phyloP scores from a whole-genome alignment of 2,888 invertebrate species.

The Hecatera dysodea region DNA sequence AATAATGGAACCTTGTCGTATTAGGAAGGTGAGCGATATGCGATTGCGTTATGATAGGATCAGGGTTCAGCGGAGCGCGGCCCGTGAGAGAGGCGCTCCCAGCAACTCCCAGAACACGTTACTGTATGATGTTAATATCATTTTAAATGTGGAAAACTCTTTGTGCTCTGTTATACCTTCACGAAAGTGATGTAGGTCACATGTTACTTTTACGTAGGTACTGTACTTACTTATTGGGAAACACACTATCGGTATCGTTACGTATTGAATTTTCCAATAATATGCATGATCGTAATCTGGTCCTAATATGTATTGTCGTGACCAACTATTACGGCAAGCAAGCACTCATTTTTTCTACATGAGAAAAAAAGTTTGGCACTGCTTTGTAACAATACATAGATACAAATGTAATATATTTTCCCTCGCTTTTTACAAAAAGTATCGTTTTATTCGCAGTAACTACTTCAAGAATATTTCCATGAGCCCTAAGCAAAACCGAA shows the following conservation, averaged over 20 bases:
- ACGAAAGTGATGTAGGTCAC: neutral
- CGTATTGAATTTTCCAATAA: neutral
- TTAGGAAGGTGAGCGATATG: constrained; percentile 76
- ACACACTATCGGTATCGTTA: no score
- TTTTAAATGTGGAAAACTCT: constrained; percentile 80
- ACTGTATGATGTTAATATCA: constrained; percentile 84
- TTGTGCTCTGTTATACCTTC: constrained; percentile 59
- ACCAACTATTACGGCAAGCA: neutral
- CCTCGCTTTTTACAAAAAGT: no score
- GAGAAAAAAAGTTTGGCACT: neutral
- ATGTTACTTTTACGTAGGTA: neutral
- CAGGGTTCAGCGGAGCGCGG: constrained; percentile 86
- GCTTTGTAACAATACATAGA: no score
- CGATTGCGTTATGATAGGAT: constrained; percentile 91
- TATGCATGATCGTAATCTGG: no score
- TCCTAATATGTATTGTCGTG: neutral
- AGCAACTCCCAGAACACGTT: constrained; percentile 76
- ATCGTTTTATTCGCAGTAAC: no score
- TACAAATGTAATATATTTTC: no score
- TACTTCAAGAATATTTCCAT: no score
- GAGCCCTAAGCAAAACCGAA: no score
- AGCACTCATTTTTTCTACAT: neutral
- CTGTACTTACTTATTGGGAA: no score
- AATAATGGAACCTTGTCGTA: constrained; percentile 74
- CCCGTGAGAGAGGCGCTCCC: constrained; percentile 76